Percentiles rank a stretch among this genome's conserved stretches.
Evolutionary conservation across 2,888 invertebrate genomes (phyloP).

Genomic region (Oligia strigilis): DNA sequence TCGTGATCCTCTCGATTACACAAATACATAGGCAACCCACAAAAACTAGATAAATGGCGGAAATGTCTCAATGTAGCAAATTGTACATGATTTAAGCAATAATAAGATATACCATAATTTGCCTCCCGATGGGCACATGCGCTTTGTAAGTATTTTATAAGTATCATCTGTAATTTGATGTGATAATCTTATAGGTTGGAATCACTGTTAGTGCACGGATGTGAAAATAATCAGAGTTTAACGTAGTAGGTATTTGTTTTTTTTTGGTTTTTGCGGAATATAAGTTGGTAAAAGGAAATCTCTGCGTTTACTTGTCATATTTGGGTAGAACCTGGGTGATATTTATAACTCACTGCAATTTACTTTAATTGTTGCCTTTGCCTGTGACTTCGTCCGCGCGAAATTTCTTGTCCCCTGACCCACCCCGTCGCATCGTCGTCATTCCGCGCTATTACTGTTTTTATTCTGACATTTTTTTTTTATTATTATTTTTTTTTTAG

Average conservation of each 20-base stretch:
- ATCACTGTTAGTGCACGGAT: background rate
- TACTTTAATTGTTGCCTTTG: too few relatives aligned
- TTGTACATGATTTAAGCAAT: constrained; percentile 50
- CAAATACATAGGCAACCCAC: constrained; percentile 6
- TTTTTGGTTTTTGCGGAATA: background rate
- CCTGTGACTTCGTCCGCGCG: too few relatives aligned
- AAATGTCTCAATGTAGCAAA: constrained; percentile 58
- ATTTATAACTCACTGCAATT: too few relatives aligned
- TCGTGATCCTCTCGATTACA: constrained; percentile 42
- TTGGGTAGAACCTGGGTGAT: too few relatives aligned
- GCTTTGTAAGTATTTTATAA: constrained; percentile 38
- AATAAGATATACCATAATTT: constrained; percentile 51
- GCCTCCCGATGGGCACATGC: constrained; percentile 47
- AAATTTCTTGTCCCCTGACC: too few relatives aligned
- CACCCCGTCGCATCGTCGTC: too few relatives aligned
- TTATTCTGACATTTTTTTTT: too few relatives aligned
- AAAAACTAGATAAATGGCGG: constrained; percentile 59
- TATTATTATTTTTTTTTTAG: too few relatives aligned
- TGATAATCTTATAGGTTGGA: background rate
- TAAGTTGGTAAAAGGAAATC: background rate
- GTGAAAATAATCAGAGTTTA: background rate
- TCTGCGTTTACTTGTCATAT: background rate
- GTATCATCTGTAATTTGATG: constrained; percentile 33
- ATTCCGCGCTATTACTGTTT: too few relatives aligned
- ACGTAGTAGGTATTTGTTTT: background rate